Evolutionary conservation across 2,888 invertebrate genomes (phyloP).

Genomic region (Drosophila eohydei): DNA sequence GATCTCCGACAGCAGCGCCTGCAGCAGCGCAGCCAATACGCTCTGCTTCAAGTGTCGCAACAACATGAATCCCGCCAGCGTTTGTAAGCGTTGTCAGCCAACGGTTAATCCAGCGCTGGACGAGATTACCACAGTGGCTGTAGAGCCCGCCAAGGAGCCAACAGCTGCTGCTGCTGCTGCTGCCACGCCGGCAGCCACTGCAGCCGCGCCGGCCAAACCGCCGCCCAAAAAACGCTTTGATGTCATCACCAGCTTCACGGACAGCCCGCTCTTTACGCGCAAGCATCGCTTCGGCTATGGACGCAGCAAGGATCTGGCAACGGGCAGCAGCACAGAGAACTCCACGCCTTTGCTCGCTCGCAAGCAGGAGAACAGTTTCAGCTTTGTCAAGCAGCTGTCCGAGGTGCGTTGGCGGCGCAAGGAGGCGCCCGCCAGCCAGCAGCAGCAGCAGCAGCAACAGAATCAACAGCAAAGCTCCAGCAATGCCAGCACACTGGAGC

Average conservation of each 20-base stretch:
- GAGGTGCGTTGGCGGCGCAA: conserved; percentile 84
- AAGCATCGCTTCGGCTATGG: conserved; percentile 84
- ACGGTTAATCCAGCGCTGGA: conserved; percentile 45
- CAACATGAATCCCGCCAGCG: conserved; percentile 72
- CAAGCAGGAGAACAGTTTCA: conserved; percentile 83
- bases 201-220: conserved; percentile 40
- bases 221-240: conserved; percentile 83
- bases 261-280: conserved; percentile 85
- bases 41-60: conserved; percentile 80
- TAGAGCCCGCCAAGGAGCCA: conserved; percentile 53
- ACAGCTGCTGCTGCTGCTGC: conserved; percentile 6
- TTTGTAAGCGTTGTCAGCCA: conserved; percentile 80
- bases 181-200: conserved; percentile 13
- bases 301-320: conserved; percentile 71
- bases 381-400: conserved; percentile 84
- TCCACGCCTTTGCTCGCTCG: conserved; percentile 82
- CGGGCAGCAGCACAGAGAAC: conserved; percentile 71
- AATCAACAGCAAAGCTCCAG: conserved; percentile 41
- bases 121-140: conserved; percentile 57
- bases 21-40: conserved; percentile 73
- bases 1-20: conserved; percentile 81
- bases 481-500: conserved; percentile 58
- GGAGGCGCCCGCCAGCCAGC: conserved; percentile 71
- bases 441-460: conserved; percentile 30
- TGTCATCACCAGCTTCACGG: conserved; percentile 85